Evolutionary conservation across 2,113 vertebrate species (phyloP).

Genomic region (Onychorhynchus coronatus): DNA sequence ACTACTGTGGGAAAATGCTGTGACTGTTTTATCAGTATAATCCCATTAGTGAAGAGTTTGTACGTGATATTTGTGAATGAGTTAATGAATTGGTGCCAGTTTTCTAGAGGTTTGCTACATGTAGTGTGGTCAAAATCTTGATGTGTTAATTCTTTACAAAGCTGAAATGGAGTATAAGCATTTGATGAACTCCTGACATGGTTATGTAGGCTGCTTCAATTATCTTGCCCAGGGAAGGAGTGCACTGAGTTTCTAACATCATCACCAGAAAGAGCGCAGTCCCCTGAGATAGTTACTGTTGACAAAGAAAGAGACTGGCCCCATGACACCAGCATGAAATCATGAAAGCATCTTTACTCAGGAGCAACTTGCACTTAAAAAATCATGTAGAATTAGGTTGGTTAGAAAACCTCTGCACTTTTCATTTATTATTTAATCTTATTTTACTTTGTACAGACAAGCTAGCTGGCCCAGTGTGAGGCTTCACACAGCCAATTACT

Average conservation of each 20-base stretch:
- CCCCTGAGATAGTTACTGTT: slow-evolving; percentile 26
- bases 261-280: neutral
- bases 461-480: slow-evolving; percentile 79
- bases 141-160: neutral
- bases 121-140: neutral
- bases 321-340: slow-evolving; percentile 20
- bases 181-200: neutral
- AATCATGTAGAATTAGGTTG: slow-evolving; percentile 55
- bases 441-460: slow-evolving; percentile 87
- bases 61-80: neutral
- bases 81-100: slow-evolving; percentile 14
- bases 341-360: slow-evolving; percentile 25
- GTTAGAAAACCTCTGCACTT: slow-evolving; percentile 71
- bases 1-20: neutral
- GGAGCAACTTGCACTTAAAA: slow-evolving; percentile 30
- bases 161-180: neutral
- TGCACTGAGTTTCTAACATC: neutral
- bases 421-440: slow-evolving; percentile 92
- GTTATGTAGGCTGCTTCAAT: neutral
- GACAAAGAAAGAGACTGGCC: slow-evolving; percentile 34
- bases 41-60: neutral
- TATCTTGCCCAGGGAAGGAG: neutral
- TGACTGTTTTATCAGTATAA: neutral
- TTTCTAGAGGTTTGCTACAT: slow-evolving; percentile 10
- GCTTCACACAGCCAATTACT: slow-evolving; percentile 85